phyloP scores from a whole-genome alignment of 2,888 invertebrate genomes.

The Thyatira batis region DNA sequence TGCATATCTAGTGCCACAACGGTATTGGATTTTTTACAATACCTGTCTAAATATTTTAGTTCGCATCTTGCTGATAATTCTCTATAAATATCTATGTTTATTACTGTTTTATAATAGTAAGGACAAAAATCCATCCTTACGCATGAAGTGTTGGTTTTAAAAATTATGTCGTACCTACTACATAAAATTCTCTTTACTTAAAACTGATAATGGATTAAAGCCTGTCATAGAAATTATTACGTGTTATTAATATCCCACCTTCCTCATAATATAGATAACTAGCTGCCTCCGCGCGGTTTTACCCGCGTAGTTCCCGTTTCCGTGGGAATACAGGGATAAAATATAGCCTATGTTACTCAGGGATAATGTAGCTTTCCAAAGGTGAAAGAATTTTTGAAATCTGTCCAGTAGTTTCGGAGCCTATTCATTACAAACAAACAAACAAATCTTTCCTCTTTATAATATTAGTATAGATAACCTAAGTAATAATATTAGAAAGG shows the following conservation, averaged over 20 bases:
- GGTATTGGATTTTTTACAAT: constrained; percentile 47
- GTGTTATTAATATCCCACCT: constrained; percentile 36
- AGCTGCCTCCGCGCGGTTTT: too few relatives aligned
- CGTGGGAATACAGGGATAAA: too few relatives aligned
- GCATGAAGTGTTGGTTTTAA: constrained; percentile 57
- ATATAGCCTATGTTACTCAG: too few relatives aligned
- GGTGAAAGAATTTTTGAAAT: too few relatives aligned
- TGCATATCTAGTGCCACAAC: constrained; percentile 53
- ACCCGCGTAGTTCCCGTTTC: too few relatives aligned
- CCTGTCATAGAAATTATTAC: constrained; percentile 57
- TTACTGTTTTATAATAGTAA: constrained; percentile 41
- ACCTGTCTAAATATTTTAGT: constrained; percentile 54
- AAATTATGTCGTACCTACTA: constrained; percentile 61
- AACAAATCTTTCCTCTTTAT: too few relatives aligned
- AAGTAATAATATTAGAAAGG: too few relatives aligned
- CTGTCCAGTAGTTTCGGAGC: too few relatives aligned
- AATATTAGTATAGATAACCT: too few relatives aligned
- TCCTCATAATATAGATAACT: constrained; percentile 17
- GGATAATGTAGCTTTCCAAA: too few relatives aligned
- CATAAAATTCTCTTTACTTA: constrained; percentile 64
- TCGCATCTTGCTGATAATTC: constrained; percentile 59
- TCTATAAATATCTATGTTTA: constrained; percentile 56
- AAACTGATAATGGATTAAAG: constrained; percentile 77
- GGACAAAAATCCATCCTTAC: constrained; percentile 41
- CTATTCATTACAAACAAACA: too few relatives aligned